Evolutionary conservation across 2,113 vertebrate species (phyloP).

Genomic region (Trogon surrucura): DNA sequence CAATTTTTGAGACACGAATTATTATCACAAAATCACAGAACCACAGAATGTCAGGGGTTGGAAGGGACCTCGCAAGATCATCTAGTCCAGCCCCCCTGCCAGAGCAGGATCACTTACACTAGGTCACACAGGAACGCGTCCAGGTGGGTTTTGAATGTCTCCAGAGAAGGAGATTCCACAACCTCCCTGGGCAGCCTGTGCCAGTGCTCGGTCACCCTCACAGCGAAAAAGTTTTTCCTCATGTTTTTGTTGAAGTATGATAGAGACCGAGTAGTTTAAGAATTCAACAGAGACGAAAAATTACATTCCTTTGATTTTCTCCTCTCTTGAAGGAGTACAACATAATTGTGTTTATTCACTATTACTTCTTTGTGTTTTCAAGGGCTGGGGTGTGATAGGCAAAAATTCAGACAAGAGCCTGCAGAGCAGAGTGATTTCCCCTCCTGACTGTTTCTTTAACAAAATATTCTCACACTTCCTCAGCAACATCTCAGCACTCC

Average conservation of each 20-base stretch:
- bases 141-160: too few relatives aligned
- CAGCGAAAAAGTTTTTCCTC: too few relatives aligned
- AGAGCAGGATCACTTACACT: too few relatives aligned
- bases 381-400: not conserved
- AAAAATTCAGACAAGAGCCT: not conserved
- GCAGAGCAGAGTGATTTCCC: not conserved
- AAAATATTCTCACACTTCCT: not conserved
- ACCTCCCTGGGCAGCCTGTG: too few relatives aligned
- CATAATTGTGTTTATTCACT: not conserved
- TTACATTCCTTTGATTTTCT: not conserved
- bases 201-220: too few relatives aligned
- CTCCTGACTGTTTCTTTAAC: not conserved
- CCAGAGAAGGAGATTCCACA: too few relatives aligned
- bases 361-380: not conserved
- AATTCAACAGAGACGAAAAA: not conserved
- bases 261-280: not conserved
- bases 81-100: too few relatives aligned
- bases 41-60: too few relatives aligned
- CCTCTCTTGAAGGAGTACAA: not conserved
- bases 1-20: not conserved
- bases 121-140: too few relatives aligned
- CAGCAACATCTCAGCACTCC: not conserved
- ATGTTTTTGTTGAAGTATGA: not conserved
- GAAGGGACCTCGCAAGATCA: too few relatives aligned
- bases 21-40: not conserved